Conservation (phyloP, 2,113 vertebrate species). For the Sorex araneus region DNA sequence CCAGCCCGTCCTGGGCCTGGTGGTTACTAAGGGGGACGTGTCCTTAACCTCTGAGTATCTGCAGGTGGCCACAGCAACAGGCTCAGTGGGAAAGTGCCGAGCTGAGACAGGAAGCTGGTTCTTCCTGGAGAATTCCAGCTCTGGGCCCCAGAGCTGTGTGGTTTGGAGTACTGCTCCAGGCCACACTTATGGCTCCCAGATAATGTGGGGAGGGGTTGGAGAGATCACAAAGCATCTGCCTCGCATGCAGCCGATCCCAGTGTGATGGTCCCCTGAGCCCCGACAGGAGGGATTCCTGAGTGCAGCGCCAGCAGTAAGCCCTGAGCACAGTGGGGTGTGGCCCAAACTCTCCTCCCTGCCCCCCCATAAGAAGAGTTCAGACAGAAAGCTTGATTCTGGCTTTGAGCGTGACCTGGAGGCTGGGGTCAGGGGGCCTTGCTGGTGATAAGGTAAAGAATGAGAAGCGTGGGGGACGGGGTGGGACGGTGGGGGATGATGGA, state of each 20-base stretch:
- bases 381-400: background rate
- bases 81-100: background rate
- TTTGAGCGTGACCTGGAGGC: constrained; percentile 36
- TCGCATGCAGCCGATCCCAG: no score
- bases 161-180: background rate
- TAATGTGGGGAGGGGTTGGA: constrained; percentile 46
- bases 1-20: background rate
- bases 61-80: background rate
- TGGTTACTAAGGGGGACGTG: background rate
- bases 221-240: no score
- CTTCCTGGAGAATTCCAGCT: background rate
- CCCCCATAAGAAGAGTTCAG: no score
- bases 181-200: constrained; percentile 31
- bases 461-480: background rate
- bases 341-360: no score
- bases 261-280: no score
- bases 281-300: no score
- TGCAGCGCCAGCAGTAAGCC: no score
- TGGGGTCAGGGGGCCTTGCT: background rate
- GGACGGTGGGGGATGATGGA: background rate
- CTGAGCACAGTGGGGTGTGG: no score
- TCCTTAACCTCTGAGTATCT: background rate
- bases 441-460: no score
- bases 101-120: background rate
- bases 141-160: background rate